Evolutionary conservation across 2,113 vertebrate genomes (phyloP).

Genomic region (Acanthochromis polyacanthus): DNA sequence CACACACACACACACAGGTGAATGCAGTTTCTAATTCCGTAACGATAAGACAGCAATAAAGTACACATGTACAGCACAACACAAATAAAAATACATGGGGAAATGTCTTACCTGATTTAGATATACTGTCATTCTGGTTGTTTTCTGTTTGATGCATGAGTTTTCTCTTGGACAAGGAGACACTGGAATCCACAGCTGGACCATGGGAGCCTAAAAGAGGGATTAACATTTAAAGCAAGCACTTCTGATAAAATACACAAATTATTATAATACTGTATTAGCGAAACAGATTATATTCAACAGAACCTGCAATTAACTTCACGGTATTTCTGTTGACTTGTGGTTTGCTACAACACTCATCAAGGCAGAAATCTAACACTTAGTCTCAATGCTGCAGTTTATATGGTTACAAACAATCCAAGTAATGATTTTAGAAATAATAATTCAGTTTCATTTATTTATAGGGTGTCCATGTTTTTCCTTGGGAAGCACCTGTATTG

Average conservation of each 20-base stretch:
- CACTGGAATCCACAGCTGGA: slow-evolving; percentile 31
- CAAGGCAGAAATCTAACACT: too few relatives aligned
- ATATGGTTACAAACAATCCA: background rate
- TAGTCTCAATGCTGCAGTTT: background rate
- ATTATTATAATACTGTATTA: background rate
- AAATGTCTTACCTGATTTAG: slow-evolving; percentile 72
- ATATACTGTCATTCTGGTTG: slow-evolving; percentile 62
- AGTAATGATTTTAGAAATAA: background rate
- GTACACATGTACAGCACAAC: background rate
- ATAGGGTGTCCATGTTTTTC: too few relatives aligned
- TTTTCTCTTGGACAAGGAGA: slow-evolving; percentile 67
- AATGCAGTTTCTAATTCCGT: background rate
- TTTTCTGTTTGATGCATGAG: slow-evolving; percentile 59
- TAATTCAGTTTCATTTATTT: background rate
- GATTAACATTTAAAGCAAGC: background rate
- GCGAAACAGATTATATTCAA: background rate
- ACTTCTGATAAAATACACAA: background rate
- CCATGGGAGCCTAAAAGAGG: slow-evolving; percentile 37
- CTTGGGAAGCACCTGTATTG: slow-evolving; percentile 75
- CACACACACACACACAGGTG: too few relatives aligned
- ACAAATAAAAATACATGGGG: background rate
- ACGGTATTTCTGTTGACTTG: too few relatives aligned
- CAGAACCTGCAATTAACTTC: too few relatives aligned
- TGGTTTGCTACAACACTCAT: too few relatives aligned
- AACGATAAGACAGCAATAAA: background rate